Base-by-base conservation (phyloP, 2,797 vertebrate genomes). In the Danio jaintianensis region DNA sequence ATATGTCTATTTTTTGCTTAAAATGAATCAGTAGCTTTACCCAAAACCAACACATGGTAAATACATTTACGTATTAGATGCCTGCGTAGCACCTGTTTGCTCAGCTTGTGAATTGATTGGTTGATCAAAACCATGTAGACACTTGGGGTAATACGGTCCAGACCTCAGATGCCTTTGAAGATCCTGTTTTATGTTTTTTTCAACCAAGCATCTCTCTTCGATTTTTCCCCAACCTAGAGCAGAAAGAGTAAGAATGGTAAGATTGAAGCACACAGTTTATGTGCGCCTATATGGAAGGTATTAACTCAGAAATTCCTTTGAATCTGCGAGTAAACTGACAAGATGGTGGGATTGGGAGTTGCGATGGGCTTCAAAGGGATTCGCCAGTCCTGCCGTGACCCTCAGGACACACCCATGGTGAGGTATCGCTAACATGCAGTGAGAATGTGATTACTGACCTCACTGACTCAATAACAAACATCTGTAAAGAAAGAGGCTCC, bases 401-500 rank as follows among this genome's bases (percentile, higher is more conserved):
- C 82, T 63, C 50, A 75, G 73, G 86, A 83, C 85, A 84, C 42
- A 86, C 82, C 84, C 61, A 83, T 50, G 74, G 86, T 82, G 78
- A 85, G 74, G 83, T 78, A 81, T 83, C n/a, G 18, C 73, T 87
- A 85, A 87, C 71, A 79, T 75, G 78, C 88, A 82, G 83, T 82
- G 85, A 89, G 89, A 86, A 83, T 76, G 84, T 86, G 87, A 84
- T 87, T 87, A 75, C 76, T 90, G 87, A 91, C 88, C 87, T 88
- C 79, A 82, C 79, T 16, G 77, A 81, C 82, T 87, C 86, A 89
- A 90, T 87, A 91, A 92, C 88, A 91, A 92, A 91, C 90, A 91
- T 86, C 85, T 90, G 88, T 83, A 82, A 83, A 85, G 59, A 79
- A 68, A 85, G 83, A 58, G 71, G 82, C 81, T 63, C 61, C 8